Conservation (phyloP, 64 coral and sea anemone species). For the Stichodactyla helianthus region DNA sequence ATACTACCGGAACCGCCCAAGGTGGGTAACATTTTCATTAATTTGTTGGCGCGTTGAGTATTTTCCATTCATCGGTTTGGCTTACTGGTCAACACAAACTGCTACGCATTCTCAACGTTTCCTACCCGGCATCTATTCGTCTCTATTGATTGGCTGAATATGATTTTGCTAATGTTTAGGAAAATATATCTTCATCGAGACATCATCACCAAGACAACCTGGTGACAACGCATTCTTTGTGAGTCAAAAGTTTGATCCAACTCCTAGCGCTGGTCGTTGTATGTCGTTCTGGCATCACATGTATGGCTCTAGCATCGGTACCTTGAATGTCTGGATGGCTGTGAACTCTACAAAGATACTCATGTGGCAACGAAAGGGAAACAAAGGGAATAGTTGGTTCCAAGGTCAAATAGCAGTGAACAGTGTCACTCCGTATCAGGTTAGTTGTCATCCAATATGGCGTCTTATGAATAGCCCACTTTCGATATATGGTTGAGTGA, state of each 20-base stretch:
- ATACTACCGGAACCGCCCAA: constrained; percentile 67
- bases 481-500: too few species aligned
- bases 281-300: constrained; percentile 95
- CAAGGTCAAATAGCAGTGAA: constrained; percentile 60
- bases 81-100: too few species aligned
- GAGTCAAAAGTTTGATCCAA: constrained; percentile 63
- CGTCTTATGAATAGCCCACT: too few species aligned
- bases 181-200: constrained; percentile 83
- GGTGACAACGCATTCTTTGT: constrained; percentile 71
- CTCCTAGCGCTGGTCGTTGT: constrained; percentile 56
- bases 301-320: constrained; percentile 76
- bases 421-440: constrained; percentile 72
- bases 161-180: constrained; percentile 29
- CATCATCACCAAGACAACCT: constrained; percentile 55
- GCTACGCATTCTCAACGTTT: background rate
- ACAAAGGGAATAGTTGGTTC: constrained; percentile 68
- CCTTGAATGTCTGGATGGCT: constrained; percentile 61
- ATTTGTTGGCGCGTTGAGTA: too few species aligned
- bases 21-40: constrained; percentile 18
- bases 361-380: constrained; percentile 64
- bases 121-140: background rate
- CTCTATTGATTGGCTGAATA: background rate
- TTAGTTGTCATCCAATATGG: constrained; percentile 1
- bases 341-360: constrained; percentile 35
- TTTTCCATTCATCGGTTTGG: too few species aligned